Percentiles rank a stretch among this genome's conserved stretches.
Conservation (phyloP, 2,113 vertebrate genomes). For the Platichthys flesus region DNA sequence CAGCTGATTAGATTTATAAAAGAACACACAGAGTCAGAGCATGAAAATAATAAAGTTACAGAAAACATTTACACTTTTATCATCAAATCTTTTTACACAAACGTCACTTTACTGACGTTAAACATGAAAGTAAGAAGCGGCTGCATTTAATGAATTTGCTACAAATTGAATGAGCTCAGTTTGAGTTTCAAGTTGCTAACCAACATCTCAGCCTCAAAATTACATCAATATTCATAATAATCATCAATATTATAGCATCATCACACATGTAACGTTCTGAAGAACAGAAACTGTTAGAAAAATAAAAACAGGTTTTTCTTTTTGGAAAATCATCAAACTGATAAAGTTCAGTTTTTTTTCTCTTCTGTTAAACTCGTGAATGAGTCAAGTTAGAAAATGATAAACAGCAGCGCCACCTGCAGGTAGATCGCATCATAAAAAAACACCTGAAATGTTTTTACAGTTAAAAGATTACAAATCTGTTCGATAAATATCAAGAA, state of each 20-base stretch:
- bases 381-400: not conserved
- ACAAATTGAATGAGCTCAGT: slow-evolving; percentile 4
- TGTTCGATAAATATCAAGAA: too few species aligned
- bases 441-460: slow-evolving; percentile 1
- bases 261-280: not conserved
- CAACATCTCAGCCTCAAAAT: not conserved
- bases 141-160: not conserved
- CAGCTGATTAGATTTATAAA: slow-evolving; percentile 67
- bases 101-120: slow-evolving; percentile 35
- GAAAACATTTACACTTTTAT: slow-evolving; percentile 57
- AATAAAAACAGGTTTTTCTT: not conserved
- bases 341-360: too few species aligned
- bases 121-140: not conserved
- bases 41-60: slow-evolving; percentile 56
- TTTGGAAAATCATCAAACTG: not conserved
- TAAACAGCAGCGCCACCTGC: not conserved
- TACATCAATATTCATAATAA: not conserved
- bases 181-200: not conserved
- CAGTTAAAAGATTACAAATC: not conserved
- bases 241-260: not conserved
- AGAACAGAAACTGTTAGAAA: too few species aligned
- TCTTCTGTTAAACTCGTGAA: not conserved
- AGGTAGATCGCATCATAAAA: not conserved
- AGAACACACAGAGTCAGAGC: slow-evolving; percentile 25
- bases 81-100: slow-evolving; percentile 72